Evolutionary conservation across 2,888 invertebrate species (phyloP).

Genomic region (Dryobota labecula): DNA sequence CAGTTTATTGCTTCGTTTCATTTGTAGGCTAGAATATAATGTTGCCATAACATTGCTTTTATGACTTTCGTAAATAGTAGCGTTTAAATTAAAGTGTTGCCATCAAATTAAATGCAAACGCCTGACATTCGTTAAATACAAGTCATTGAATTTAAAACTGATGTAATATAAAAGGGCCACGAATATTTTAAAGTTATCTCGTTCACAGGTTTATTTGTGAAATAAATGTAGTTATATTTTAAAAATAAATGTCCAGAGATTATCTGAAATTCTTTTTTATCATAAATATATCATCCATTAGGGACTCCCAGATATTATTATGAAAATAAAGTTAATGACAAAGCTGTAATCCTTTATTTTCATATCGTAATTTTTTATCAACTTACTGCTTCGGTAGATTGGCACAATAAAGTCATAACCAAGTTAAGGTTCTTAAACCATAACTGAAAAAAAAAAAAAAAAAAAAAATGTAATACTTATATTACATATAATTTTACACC

Average conservation of each 20-base stretch:
- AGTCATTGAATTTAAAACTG: not conserved
- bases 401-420: slow-evolving; percentile 18
- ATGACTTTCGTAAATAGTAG: slow-evolving; percentile 26
- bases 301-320: not conserved
- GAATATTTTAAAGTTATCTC: not conserved
- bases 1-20: slow-evolving; percentile 28
- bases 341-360: slow-evolving; percentile 10
- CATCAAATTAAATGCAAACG: slow-evolving; percentile 8
- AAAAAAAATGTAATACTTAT: too few species aligned
- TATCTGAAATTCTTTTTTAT: not conserved
- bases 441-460: too few species aligned
- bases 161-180: not conserved
- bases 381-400: not conserved
- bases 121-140: not conserved
- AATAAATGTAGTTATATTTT: not conserved
- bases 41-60: slow-evolving; percentile 11
- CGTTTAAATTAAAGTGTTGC: slow-evolving; percentile 27
- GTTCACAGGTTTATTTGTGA: not conserved
- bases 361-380: not conserved
- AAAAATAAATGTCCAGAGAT: not conserved
- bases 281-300: not conserved
- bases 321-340: slow-evolving; percentile 3
- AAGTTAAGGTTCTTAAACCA: slow-evolving; percentile 23
- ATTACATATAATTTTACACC: slow-evolving; percentile 29
- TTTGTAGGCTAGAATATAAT: slow-evolving; percentile 26